Conservation (phyloP, 2,113 vertebrate genomes). For the Pyxicephalus adspersus region DNA sequence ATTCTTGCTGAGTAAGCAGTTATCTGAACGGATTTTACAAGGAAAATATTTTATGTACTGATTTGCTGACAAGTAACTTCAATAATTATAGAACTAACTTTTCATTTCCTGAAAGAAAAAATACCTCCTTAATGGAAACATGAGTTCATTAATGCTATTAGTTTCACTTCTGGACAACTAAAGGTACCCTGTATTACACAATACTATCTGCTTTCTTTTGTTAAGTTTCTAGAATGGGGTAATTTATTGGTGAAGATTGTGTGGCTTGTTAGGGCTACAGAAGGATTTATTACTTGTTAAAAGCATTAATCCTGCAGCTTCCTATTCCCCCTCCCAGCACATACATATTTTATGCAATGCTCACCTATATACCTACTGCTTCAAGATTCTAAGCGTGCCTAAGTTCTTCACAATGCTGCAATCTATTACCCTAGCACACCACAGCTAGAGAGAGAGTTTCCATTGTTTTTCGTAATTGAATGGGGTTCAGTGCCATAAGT, state of each 20-base stretch:
- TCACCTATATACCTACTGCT: too few relatives aligned
- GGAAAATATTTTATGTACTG: conserved; percentile 1
- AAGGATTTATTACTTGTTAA: too few relatives aligned
- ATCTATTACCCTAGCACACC: too few relatives aligned
- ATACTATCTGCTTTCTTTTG: neutral
- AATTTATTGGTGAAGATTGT: neutral
- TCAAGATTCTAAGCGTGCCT: too few relatives aligned
- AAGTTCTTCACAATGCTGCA: too few relatives aligned
- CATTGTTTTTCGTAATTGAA: too few relatives aligned
- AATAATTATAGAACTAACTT: conserved; percentile 5
- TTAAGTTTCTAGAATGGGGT: neutral
- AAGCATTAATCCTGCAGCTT: too few relatives aligned
- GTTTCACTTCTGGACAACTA: neutral
- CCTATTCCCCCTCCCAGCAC: too few relatives aligned
- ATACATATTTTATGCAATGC: too few relatives aligned
- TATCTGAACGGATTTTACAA: neutral
- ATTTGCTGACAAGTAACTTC: conserved; percentile 5
- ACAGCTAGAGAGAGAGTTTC: too few relatives aligned
- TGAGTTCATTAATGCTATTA: neutral
- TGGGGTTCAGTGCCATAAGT: too few relatives aligned
- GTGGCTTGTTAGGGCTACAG: too few relatives aligned
- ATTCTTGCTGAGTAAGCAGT: conserved; percentile 11
- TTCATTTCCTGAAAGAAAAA: conserved; percentile 11
- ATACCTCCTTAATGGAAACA: neutral
- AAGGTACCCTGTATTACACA: neutral